Percentiles rank a stretch among this genome's conserved stretches.
Evolutionary conservation across 2,797 vertebrate genomes (phyloP).

Genomic region (Glyptemys insculpta): DNA sequence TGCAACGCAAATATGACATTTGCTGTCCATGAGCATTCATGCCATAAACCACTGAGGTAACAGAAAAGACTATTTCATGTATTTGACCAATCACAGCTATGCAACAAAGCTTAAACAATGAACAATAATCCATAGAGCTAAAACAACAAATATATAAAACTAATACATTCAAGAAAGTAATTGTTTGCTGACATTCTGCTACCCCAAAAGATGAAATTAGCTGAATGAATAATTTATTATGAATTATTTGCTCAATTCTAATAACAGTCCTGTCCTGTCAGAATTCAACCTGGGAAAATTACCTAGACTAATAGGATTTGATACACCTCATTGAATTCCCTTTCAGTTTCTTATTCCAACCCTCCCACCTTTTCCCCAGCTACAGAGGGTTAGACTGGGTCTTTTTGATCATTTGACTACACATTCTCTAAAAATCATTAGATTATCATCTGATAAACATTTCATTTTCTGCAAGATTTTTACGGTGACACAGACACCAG

Average conservation of each 20-base stretch:
- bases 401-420: constrained; percentile 35
- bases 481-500: background rate
- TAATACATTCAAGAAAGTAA: background rate
- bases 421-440: fast-evolving
- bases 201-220: constrained; percentile 2
- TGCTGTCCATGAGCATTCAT: background rate
- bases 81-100: constrained; percentile 1
- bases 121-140: background rate
- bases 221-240: constrained; percentile 24
- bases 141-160: constrained; percentile 27
- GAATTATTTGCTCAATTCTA: constrained; percentile 35
- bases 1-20: background rate
- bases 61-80: background rate
- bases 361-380: constrained; percentile 31
- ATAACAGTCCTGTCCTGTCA: constrained; percentile 51
- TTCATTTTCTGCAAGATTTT: background rate
- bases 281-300: constrained; percentile 70
- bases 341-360: constrained; percentile 35
- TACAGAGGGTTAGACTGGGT: constrained; percentile 13
- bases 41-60: background rate
- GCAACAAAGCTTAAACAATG: background rate
- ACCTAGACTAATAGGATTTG: constrained; percentile 78
- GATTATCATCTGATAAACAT: background rate
- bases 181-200: constrained; percentile 27
- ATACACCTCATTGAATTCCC: constrained; percentile 66